Percentiles rank a stretch among this genome's conserved stretches.
These are phyloP conservation scores for Macrosoma leucophasiata DNA, from an alignment of 2,888 invertebrate species.

Conservation along the genomic window DNA sequence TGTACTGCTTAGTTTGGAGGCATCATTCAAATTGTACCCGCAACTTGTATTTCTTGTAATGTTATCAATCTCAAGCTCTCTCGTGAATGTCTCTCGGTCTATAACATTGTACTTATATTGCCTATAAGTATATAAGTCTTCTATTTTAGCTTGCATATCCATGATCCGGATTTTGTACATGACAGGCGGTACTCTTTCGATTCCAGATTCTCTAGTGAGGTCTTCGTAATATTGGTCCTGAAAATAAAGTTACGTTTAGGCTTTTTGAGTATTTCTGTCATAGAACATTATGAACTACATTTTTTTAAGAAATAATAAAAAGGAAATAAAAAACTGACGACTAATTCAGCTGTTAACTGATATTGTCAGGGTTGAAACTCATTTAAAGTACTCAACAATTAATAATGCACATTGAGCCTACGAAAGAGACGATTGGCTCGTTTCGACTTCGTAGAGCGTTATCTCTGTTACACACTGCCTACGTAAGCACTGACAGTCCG, in stretches of 20 bases:
- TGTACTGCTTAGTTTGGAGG: too few relatives aligned
- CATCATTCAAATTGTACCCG: not conserved
- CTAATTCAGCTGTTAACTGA: too few relatives aligned
- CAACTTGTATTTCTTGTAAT: not conserved
- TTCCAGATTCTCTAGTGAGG: slow-evolving; percentile 54
- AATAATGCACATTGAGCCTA: too few relatives aligned
- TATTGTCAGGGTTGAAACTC: too few relatives aligned
- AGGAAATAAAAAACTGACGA: slow-evolving; percentile 4
- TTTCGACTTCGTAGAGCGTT: too few relatives aligned
- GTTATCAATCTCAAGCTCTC: slow-evolving; percentile 35
- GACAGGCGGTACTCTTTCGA: slow-evolving; percentile 58
- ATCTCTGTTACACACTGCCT: too few relatives aligned
- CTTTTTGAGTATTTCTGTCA: not conserved
- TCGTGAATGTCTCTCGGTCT: slow-evolving; percentile 48
- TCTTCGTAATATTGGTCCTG: slow-evolving; percentile 60
- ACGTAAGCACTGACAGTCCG: too few relatives aligned
- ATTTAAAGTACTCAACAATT: too few relatives aligned
- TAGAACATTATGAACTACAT: too few relatives aligned
- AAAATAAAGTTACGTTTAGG: too few relatives aligned
- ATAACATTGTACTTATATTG: slow-evolving; percentile 50
- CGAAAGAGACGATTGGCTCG: too few relatives aligned
- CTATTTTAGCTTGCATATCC: slow-evolving; percentile 47
- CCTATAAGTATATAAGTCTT: slow-evolving; percentile 55
- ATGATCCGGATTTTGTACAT: slow-evolving; percentile 51
- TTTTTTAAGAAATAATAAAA: too few relatives aligned